Evolutionary conservation across 2,113 vertebrate species (phyloP), one percentile per base, ranked within the genome.

Genomic region (Leucosticte australis): DNA sequence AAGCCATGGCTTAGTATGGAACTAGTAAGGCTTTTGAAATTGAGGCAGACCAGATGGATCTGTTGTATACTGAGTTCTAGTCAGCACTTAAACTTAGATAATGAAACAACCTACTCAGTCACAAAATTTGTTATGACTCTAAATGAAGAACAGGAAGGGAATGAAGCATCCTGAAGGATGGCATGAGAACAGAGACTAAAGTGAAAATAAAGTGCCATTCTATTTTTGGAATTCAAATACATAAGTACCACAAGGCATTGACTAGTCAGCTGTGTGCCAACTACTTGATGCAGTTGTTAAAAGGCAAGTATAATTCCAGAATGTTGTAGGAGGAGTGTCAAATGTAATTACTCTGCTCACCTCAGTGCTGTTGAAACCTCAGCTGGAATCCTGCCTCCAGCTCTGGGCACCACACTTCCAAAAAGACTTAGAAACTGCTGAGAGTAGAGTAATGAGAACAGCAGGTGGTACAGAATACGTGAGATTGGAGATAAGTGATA

Each of bases 331-430:
- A 70, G 30, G 87, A 79, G 57, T 73, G 79, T 87, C 82, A 90
- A 75, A 63, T 93, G 42, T 86, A 93, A 92, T 92, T 92, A 77
- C 31, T 81, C 52, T 55, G 44, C 83, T 86, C 55, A 88, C 89
- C 86, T 89, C 26, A 0, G 17, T 47, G 91, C 60, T 94, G 76
- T 39, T 86, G 80, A 92, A 81, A 50, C 50, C 86, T 70, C 76
- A 90, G 71, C 80, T 95, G 90, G 92, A 95, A 83, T 87, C 39
- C 39, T 50, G 59, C 83, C 73, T 83, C 81, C 73, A 74, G 83
- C 60, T 83, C 47, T 39, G 83, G 56, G 71, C 30, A 70, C 56
- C 7, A 23, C 27, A 16, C 42, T 86, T 88, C 50, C 80, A 83
- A 62, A 70, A 86, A 30, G 56, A 76, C 15, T 82, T 82, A 70